A percentile compares a stretch with the other conserved stretches of the same genome.
phyloP scores from a whole-genome alignment of 92 coral and sea anemone species.

The Siderastrea radians region DNA sequence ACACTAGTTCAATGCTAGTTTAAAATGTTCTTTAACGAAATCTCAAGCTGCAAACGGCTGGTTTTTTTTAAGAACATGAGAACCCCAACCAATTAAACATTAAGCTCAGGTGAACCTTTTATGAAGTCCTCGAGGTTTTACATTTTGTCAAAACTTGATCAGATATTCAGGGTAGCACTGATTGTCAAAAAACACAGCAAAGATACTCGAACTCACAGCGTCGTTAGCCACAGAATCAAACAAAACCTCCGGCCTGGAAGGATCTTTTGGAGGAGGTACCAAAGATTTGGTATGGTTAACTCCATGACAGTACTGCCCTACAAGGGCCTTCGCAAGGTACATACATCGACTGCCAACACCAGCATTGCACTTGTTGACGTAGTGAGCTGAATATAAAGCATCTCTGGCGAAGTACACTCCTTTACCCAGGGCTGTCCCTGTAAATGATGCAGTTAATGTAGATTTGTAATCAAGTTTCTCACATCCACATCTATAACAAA shows the following conservation, averaged over 20 bases:
- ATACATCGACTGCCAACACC: slow-evolving; percentile 18
- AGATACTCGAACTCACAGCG: slow-evolving; percentile 66
- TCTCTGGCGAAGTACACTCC: slow-evolving; percentile 71
- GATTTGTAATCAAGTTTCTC: too few species aligned
- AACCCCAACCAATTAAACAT: too few species aligned
- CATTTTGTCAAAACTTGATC: slow-evolving; percentile 23
- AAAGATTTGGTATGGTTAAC: background rate
- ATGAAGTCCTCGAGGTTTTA: background rate
- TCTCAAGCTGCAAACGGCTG: too few species aligned
- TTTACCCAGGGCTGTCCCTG: slow-evolving; percentile 26
- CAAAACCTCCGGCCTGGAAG: slow-evolving; percentile 15
- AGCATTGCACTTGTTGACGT: background rate
- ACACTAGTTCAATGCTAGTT: too few species aligned
- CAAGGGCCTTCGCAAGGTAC: slow-evolving; percentile 62
- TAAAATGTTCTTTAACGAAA: too few species aligned
- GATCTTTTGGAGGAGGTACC: slow-evolving; percentile 47
- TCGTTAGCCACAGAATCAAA: slow-evolving; percentile 75
- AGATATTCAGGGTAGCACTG: slow-evolving; percentile 91
- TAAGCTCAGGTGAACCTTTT: too few species aligned
- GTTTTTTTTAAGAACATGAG: too few species aligned
- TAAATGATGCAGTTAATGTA: too few species aligned
- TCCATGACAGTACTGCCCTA: slow-evolving; percentile 48
- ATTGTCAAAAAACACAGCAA: slow-evolving; percentile 79
- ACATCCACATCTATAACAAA: too few species aligned
- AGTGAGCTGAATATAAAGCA: slow-evolving; percentile 57